Conservation (phyloP, 1,140 invertebrate genomes). For the Lepidostoma basale region DNA sequence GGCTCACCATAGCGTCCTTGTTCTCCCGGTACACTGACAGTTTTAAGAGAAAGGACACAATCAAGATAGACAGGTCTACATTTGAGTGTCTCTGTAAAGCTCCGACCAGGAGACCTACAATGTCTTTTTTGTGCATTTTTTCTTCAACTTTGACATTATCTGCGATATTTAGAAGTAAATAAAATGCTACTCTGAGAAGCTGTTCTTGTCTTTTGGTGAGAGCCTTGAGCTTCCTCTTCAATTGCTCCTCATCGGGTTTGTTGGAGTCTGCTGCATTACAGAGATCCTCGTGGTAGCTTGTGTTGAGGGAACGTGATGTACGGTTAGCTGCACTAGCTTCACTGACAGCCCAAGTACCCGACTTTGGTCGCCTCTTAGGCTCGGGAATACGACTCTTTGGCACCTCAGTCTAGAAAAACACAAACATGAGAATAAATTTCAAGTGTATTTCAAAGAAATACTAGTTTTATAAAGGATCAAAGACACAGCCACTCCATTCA, state of each 20-base stretch:
- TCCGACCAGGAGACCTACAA: slow-evolving; percentile 87
- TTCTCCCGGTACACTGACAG: slow-evolving; percentile 94
- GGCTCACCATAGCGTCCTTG: slow-evolving; percentile 86
- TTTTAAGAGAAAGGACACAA: slow-evolving; percentile 94
- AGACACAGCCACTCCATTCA: not conserved
- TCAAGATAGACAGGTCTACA: slow-evolving; percentile 87
- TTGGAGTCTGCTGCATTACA: slow-evolving; percentile 59
- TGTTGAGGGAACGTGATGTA: slow-evolving; percentile 62
- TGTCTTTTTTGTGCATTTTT: slow-evolving; percentile 95
- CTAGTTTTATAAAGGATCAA: too few species aligned
- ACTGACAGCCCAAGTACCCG: slow-evolving; percentile 67
- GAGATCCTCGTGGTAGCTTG: slow-evolving; percentile 69
- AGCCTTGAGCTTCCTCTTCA: slow-evolving; percentile 76
- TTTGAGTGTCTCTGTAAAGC: slow-evolving; percentile 84
- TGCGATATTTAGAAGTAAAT: slow-evolving; percentile 92
- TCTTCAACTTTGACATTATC: slow-evolving; percentile 94
- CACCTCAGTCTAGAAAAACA: slow-evolving; percentile 53
- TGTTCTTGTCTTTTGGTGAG: slow-evolving; percentile 93
- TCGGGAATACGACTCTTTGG: slow-evolving; percentile 71
- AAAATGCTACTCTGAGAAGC: slow-evolving; percentile 84
- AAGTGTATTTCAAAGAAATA: not conserved
- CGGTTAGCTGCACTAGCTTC: slow-evolving; percentile 57
- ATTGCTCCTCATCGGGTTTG: slow-evolving; percentile 84
- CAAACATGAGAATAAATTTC: too few species aligned
- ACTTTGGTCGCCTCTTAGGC: slow-evolving; percentile 69